A percentile compares a stretch with the other conserved stretches of the same genome.
Evolutionary conservation across 2,113 vertebrate species (phyloP).

Genomic region (Anseranas semipalmata): DNA sequence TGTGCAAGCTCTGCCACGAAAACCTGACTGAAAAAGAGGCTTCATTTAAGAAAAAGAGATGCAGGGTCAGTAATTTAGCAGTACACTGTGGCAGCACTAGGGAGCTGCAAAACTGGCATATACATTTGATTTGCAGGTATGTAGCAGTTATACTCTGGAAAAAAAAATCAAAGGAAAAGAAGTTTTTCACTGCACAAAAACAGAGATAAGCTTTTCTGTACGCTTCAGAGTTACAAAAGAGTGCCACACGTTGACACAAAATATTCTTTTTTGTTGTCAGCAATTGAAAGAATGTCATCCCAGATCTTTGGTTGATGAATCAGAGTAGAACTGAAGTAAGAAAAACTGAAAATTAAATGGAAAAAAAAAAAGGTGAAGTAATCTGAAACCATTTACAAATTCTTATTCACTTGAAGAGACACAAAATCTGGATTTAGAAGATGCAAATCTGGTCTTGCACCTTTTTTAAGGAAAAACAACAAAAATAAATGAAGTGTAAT

Average conservation of each 20-base stretch:
- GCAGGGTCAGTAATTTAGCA: background rate
- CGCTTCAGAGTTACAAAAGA: background rate
- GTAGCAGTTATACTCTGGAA: background rate
- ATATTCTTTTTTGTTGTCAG: background rate
- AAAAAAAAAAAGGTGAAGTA: background rate
- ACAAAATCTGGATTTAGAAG: background rate
- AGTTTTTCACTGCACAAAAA: background rate
- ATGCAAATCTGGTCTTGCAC: background rate
- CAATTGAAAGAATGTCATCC: background rate
- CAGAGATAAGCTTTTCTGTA: background rate
- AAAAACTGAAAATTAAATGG: background rate
- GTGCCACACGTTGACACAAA: background rate
- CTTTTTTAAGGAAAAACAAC: background rate
- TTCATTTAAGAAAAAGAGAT: background rate
- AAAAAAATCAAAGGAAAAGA: background rate
- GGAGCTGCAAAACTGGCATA: background rate
- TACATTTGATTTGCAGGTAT: background rate
- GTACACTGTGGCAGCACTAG: background rate
- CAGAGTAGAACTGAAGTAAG: background rate
- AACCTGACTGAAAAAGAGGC: background rate
- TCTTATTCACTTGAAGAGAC: background rate
- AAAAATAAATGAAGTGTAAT: background rate
- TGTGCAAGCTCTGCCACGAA: background rate
- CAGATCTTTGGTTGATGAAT: background rate
- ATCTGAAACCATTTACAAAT: background rate